Percentiles rank a stretch among this genome's conserved stretches.
Conservation (phyloP, 2,888 invertebrate species). For the Galerucella pusilla region DNA sequence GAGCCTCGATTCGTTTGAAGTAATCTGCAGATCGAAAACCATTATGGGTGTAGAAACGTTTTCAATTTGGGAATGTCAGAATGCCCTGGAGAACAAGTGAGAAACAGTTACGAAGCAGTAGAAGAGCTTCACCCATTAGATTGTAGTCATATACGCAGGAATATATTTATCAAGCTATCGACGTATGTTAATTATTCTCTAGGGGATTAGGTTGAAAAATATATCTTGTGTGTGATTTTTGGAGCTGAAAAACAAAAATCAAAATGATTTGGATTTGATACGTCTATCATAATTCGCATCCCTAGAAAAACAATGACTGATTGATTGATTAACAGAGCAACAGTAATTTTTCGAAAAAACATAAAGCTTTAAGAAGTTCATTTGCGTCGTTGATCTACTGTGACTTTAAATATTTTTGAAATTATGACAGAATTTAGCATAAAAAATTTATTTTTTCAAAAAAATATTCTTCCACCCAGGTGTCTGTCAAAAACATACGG, state of each 20-base stretch:
- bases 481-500: no score
- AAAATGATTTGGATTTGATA: neutral
- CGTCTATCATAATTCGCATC: no score
- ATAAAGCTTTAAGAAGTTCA: no score
- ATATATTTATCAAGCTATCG: constrained; percentile 4
- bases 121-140: neutral
- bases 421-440: no score
- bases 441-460: no score
- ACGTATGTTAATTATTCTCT: neutral
- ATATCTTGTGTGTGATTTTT: neutral
- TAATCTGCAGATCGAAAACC: neutral
- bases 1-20: neutral
- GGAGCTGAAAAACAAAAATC: neutral
- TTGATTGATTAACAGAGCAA: no score
- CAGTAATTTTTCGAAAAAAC: no score
- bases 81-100: constrained; percentile 8
- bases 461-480: no score
- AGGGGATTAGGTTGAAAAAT: neutral
- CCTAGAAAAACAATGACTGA: no score
- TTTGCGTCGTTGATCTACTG: no score
- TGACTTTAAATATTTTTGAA: no score
- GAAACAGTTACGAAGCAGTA: constrained; percentile 2
- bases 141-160: constrained; percentile 13
- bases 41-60: constrained; percentile 15
- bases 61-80: constrained; percentile 21